Evolutionary conservation across 2,113 vertebrate genomes (phyloP), one percentile per base, ranked within the genome.

Genomic region (Stictonetta naevosa): DNA sequence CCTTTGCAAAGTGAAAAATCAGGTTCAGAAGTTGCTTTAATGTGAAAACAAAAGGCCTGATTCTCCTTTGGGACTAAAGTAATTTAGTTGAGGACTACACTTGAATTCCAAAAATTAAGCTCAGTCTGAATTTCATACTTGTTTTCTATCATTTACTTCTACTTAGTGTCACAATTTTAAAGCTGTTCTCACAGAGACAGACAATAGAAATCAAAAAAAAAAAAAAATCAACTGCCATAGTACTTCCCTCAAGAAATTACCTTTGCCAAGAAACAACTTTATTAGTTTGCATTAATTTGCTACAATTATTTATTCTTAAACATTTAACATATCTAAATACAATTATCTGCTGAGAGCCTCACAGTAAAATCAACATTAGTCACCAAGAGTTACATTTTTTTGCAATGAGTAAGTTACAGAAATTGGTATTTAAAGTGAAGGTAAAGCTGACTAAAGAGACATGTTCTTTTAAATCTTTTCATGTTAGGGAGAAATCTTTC

Each of bases 301-400:
- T 93, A 55, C 42, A 63, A 86, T 88, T 95, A 93, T 92, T 93
- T 96, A 82, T 74, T 82, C 76, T 82, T 84, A 88, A 92, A 73
- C 50, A 50, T 50, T 50, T 48, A 44, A 69, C 59, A 31, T 60
- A 62, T 94, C 81, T 90, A 88, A 94, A 74, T 50, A 63, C 25
- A 83, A 91, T 86, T 93, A 58, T 94, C 94, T 84, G 40, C 63
- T 86, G 66, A 82, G 91, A 94, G 88, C 62, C 66, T 73, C 55
- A 26, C 19, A 72, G 50, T 67, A 69, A 59, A 92, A 96, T 81
- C 93, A 86, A 76, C 62, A 81, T 92, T 88, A 94, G 68, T 91
- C 78, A 94, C 29, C 38, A 72, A 87, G 58, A 86, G 48, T 21
- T 64, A 53, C 14, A 18, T 62, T 50, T 64, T 67, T 67, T 5